Conservation (phyloP, 1,140 invertebrate genomes). For the Tribolium madens region DNA sequence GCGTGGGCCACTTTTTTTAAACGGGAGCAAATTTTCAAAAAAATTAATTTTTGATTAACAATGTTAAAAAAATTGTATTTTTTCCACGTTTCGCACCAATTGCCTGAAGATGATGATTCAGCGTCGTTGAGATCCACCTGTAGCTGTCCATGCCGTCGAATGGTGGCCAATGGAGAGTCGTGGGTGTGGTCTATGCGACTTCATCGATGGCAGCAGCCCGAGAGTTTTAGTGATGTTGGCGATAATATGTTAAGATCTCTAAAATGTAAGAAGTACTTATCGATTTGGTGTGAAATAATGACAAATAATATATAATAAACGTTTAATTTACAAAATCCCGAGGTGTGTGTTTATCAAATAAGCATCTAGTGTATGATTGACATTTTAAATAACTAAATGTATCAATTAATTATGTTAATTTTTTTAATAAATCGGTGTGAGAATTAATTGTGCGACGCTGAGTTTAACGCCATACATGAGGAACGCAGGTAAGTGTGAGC, state of each 20-base stretch:
- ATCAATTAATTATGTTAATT: constrained; percentile 43
- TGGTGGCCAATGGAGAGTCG: constrained; percentile 51
- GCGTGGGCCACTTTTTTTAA: no score
- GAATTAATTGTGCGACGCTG: neutral
- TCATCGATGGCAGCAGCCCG: constrained; percentile 51
- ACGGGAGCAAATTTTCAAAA: no score
- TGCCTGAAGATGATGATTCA: constrained; percentile 4
- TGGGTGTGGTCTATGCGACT: constrained; percentile 52
- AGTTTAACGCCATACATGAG: constrained; percentile 4
- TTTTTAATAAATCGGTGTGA: constrained; percentile 39
- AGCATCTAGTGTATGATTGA: constrained; percentile 58
- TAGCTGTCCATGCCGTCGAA: constrained; percentile 37
- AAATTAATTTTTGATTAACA: no score
- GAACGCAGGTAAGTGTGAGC: neutral
- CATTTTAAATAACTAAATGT: constrained; percentile 49
- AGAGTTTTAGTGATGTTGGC: constrained; percentile 58
- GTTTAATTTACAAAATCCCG: constrained; percentile 62
- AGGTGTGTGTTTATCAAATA: constrained; percentile 60
- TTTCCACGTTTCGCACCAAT: neutral
- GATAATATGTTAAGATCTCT: constrained; percentile 62
- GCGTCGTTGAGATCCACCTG: constrained; percentile 44
- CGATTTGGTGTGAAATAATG: constrained; percentile 64
- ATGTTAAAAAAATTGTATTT: neutral
- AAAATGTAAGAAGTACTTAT: constrained; percentile 62
- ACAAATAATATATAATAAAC: constrained; percentile 63